Evolutionary conservation across 2,113 vertebrate genomes (phyloP).

Genomic region (Pelobates fuscus): DNA sequence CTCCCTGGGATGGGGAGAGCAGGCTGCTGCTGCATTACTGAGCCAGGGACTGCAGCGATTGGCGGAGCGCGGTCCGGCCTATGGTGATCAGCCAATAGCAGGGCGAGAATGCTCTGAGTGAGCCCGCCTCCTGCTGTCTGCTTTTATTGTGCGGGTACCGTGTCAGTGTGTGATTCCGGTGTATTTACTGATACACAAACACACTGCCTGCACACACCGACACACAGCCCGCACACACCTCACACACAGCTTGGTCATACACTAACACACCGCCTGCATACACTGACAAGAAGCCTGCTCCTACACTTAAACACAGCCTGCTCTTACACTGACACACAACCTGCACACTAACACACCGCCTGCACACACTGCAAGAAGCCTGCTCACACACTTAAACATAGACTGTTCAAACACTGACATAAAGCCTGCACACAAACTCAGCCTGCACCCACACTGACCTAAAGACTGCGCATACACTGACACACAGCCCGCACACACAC

Average conservation of each 20-base stretch:
- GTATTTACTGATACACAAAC: conserved; percentile 8
- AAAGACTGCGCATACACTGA: neutral
- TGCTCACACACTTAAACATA: too few relatives aligned
- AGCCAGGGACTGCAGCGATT: neutral
- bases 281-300: too few relatives aligned
- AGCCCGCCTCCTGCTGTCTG: conserved; percentile 26
- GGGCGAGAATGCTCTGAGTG: neutral
- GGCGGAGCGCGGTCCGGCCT: conserved; percentile 22
- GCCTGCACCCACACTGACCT: too few relatives aligned
- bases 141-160: conserved; percentile 3
- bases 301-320: too few relatives aligned
- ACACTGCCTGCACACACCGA: neutral
- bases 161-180: conserved; percentile 7
- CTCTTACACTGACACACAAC: too few relatives aligned
- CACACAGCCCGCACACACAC: neutral
- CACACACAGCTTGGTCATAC: too few relatives aligned
- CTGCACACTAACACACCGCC: too few relatives aligned
- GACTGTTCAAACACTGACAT: too few relatives aligned
- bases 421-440: too few relatives aligned
- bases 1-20: conserved; percentile 7
- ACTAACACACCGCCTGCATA: too few relatives aligned
- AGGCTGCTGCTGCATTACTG: conserved; percentile 15
- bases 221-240: neutral
- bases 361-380: too few relatives aligned
- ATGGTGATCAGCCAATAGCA: conserved; percentile 21